Evolutionary conservation across 2,888 invertebrate species (phyloP).

Genomic region (Drosophila lutescens): DNA sequence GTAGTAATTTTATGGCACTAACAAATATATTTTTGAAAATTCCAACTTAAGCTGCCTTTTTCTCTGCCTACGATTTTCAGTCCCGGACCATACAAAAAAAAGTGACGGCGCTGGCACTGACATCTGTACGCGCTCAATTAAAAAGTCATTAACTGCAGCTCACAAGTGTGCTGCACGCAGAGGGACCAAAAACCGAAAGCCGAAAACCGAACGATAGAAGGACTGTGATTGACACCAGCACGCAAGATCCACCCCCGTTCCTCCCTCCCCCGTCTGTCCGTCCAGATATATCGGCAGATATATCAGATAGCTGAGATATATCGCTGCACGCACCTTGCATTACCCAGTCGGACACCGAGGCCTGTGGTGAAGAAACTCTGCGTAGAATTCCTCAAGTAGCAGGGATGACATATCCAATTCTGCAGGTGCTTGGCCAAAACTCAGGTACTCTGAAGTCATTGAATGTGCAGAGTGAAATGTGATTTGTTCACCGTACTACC

Average conservation of each 20-base stretch:
- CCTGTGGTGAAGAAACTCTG: slow-evolving; percentile 1
- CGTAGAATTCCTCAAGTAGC: slow-evolving; percentile 1
- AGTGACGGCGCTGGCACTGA: slow-evolving; percentile 71
- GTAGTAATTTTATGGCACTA: no score
- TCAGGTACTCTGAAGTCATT: not conserved
- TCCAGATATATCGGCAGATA: slow-evolving; percentile 1
- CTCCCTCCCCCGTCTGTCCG: not conserved
- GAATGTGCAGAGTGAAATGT: no score
- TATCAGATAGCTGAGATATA: not conserved
- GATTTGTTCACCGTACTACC: not conserved
- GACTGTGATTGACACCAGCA: slow-evolving; percentile 70
- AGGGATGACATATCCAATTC: slow-evolving; percentile 1
- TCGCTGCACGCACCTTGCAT: slow-evolving; percentile 56
- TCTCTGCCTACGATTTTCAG: not conserved
- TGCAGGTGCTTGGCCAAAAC: not conserved
- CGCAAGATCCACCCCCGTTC: slow-evolving; percentile 53
- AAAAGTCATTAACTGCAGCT: slow-evolving; percentile 74
- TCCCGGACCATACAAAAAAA: slow-evolving; percentile 60
- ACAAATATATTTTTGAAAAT: not conserved
- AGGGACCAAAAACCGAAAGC: not conserved
- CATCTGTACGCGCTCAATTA: slow-evolving; percentile 78
- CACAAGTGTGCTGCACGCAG: slow-evolving; percentile 4
- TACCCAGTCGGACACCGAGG: slow-evolving; percentile 2
- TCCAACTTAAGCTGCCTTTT: not conserved
- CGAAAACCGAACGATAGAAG: slow-evolving; percentile 19